Conservation (phyloP, 2,888 invertebrate species). For the Neoascia interrupta region DNA sequence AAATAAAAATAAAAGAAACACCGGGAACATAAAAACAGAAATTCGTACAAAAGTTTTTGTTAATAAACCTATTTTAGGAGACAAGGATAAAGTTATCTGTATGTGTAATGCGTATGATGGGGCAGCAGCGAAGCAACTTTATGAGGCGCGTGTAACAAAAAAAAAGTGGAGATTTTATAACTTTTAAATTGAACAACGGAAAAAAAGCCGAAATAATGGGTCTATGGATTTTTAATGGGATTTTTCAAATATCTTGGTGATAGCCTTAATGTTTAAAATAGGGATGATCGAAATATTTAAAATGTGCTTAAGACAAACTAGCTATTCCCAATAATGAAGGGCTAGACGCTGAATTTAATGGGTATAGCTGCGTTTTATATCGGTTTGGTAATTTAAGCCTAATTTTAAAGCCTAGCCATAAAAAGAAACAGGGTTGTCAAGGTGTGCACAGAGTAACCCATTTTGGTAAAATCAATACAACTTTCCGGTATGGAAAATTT, state of each 20-base stretch:
- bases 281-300: slow-evolving; percentile 13
- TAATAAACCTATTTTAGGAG: slow-evolving; percentile 33
- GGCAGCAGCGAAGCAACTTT: slow-evolving; percentile 15
- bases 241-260: slow-evolving; percentile 22
- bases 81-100: not conserved
- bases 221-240: slow-evolving; percentile 19
- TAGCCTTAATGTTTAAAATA: slow-evolving; percentile 8
- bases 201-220: slow-evolving; percentile 20
- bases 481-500: too few relatives aligned
- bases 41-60: slow-evolving; percentile 39
- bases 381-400: too few relatives aligned
- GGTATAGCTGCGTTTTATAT: too few relatives aligned
- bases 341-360: too few relatives aligned
- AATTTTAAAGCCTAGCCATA: too few relatives aligned
- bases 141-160: slow-evolving; percentile 7
- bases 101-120: not conserved
- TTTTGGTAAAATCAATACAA: too few relatives aligned
- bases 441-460: too few relatives aligned
- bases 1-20: slow-evolving; percentile 37
- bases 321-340: too few relatives aligned
- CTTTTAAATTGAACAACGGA: slow-evolving; percentile 49
- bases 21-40: slow-evolving; percentile 43
- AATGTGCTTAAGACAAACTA: too few relatives aligned
- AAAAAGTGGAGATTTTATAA: slow-evolving; percentile 50
- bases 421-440: too few relatives aligned